Percentiles rank a stretch among this genome's conserved stretches.
These are phyloP conservation scores for Adineta ricciae DNA, from an alignment of 2,888 invertebrate species.

Conservation along the genomic window DNA sequence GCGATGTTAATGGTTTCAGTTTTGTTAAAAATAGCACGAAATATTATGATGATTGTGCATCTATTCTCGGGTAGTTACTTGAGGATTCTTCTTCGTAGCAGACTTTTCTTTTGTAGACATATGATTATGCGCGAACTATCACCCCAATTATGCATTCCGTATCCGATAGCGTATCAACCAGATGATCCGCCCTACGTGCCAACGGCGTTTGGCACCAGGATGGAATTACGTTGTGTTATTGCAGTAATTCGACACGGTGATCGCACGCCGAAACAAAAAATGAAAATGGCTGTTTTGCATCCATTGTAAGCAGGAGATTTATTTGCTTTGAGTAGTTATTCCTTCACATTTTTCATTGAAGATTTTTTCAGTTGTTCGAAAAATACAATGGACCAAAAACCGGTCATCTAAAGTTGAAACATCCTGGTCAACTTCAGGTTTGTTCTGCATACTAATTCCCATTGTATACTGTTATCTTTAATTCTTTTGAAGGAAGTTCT, in stretches of 20 bases:
- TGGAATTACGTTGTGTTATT: slow-evolving; percentile 81
- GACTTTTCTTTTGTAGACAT: slow-evolving; percentile 53
- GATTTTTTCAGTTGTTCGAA: slow-evolving; percentile 91
- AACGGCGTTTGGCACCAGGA: slow-evolving; percentile 92
- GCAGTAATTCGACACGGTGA: slow-evolving; percentile 96
- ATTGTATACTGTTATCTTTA: neutral
- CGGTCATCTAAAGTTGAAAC: slow-evolving; percentile 89
- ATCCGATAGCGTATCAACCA: slow-evolving; percentile 68
- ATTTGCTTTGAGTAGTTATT: neutral
- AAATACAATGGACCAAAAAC: slow-evolving; percentile 79
- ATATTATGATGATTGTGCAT: slow-evolving; percentile 98
- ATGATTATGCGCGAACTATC: slow-evolving; percentile 90
- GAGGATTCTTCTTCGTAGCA: too few species aligned
- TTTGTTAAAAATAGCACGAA: slow-evolving; percentile 99
- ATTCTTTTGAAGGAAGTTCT: slow-evolving; percentile 56
- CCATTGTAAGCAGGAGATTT: slow-evolving; percentile 55
- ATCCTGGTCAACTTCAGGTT: slow-evolving; percentile 79
- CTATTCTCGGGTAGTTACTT: slow-evolving; percentile 57
- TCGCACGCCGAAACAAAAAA: slow-evolving; percentile 97
- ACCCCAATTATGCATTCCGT: slow-evolving; percentile 82
- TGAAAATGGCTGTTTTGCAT: slow-evolving; percentile 99
- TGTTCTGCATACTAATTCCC: neutral
- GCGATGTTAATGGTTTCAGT: slow-evolving; percentile 98
- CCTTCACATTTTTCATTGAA: neutral
- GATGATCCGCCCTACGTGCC: slow-evolving; percentile 98